Base-by-base conservation (phyloP, 2,888 invertebrate species). In the Mesorhabditis sp. region DNA sequence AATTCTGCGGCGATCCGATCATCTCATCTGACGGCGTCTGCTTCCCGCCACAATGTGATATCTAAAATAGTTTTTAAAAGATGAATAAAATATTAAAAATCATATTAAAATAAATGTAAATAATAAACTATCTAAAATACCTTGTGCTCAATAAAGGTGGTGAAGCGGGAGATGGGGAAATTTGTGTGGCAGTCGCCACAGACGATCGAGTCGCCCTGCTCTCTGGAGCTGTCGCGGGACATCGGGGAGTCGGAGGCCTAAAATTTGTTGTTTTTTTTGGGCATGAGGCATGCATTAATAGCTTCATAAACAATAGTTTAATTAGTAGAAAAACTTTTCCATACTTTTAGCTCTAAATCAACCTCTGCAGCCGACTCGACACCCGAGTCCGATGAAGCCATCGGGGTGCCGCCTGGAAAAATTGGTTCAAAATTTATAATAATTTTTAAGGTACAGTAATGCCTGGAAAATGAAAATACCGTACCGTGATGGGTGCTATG, bases 341-440 rank as follows among this genome's bases (percentile, higher is more conserved):
- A 63, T 63, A 45, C 70, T 58, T 77, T 78, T 70, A 76, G 65
- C 67, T 78, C 77, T 67, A 80, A 67, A 68, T 82, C 81, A 43
- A 75, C 79, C 69, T 83, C 83, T 50, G 80, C 81, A 28, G 83
- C 79, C 68, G 83, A 83, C 76, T 84, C 84, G 65, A 84, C 81
- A 41, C 84, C 84, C 69, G 82, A 83, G 74, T 84, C 84, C 13
- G 84, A 84, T n/a, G 84, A 83, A 45, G 83, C 79, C 82, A 84
- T 80, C 66, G 83, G 82, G 28, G 77, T 75, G 61, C 74, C 76
- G 67, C 74, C 76, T 78, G 76, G 13, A 75, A 71, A 50, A n/a
- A 50, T 13, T 50, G 58, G n/a, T 13, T n/a, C 58, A 50, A 50
- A 50, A 28, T 28, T 28, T 28, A 28, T 28, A 28, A 28, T 28